Percentiles rank a stretch among this genome's conserved stretches.
Conservation (phyloP, 1,140 invertebrate genomes). For the Steinernema feltiae region DNA sequence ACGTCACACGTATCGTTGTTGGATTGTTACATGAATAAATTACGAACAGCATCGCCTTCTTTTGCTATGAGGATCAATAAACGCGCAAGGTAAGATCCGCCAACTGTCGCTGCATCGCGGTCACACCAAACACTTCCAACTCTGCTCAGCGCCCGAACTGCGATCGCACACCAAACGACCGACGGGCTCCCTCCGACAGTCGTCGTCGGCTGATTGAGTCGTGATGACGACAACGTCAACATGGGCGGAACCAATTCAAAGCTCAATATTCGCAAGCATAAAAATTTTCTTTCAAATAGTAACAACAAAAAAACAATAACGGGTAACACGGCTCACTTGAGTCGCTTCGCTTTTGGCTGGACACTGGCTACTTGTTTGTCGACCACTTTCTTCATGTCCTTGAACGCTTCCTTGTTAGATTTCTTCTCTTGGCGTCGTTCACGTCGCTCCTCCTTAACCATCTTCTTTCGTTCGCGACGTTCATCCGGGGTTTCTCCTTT, state of each 20-base stretch:
- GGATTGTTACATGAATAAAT: background rate
- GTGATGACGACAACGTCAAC: too few species aligned
- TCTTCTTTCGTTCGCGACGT: conserved; percentile 62
- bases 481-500: conserved; percentile 78
- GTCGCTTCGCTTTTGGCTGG: background rate
- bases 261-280: background rate
- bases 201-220: too few species aligned
- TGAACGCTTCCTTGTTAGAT: conserved; percentile 75
- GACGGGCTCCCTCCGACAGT: background rate
- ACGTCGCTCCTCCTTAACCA: conserved; percentile 40
- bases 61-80: too few species aligned
- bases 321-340: background rate
- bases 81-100: background rate
- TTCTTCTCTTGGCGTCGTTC: conserved; percentile 80
- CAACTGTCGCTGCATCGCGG: background rate
- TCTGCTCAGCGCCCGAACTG: too few species aligned
- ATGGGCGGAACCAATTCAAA: too few species aligned
- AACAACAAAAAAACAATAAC: conserved; percentile 8
- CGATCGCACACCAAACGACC: too few species aligned
- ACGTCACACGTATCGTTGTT: background rate
- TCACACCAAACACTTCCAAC: background rate
- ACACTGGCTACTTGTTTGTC: background rate
- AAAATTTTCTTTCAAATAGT: background rate
- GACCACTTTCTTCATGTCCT: background rate
- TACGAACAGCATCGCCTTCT: too few species aligned